Conservation (phyloP, 2,888 invertebrate genomes). For the Plagodis pulveraria region DNA sequence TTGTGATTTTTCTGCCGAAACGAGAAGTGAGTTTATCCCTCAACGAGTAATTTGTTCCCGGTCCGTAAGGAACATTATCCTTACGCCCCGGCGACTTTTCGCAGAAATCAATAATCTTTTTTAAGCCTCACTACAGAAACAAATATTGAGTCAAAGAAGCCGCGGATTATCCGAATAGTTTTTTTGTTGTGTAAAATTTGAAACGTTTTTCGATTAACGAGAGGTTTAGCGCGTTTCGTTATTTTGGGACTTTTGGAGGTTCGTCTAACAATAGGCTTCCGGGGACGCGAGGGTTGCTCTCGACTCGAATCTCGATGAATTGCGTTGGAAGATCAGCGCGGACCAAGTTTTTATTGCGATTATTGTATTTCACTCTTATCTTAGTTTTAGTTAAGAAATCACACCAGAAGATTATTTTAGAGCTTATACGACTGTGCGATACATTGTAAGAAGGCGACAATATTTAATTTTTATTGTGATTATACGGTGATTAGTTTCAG, state of each 20-base stretch:
- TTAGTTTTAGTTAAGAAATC: constrained; percentile 42
- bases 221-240: constrained; percentile 72
- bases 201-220: constrained; percentile 75
- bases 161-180: constrained; percentile 77
- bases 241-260: constrained; percentile 53
- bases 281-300: constrained; percentile 58
- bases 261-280: constrained; percentile 74
- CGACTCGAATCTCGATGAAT: constrained; percentile 42
- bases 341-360: constrained; percentile 65
- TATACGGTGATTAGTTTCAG: too few species aligned
- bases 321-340: constrained; percentile 64
- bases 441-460: too few species aligned
- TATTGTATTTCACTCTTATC: constrained; percentile 47
- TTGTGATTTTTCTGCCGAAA: constrained; percentile 69
- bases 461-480: too few species aligned
- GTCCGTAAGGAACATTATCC: constrained; percentile 76
- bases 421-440: background rate
- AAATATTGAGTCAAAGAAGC: constrained; percentile 79
- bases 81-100: constrained; percentile 71
- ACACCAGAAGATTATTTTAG: constrained; percentile 29
- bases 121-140: constrained; percentile 74
- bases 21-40: constrained; percentile 79
- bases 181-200: constrained; percentile 72
- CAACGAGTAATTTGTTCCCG: constrained; percentile 78
- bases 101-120: constrained; percentile 82